These are phyloP conservation scores for Motacilla alba DNA, from an alignment of 2,113 vertebrate species.

Conservation along the genomic window DNA sequence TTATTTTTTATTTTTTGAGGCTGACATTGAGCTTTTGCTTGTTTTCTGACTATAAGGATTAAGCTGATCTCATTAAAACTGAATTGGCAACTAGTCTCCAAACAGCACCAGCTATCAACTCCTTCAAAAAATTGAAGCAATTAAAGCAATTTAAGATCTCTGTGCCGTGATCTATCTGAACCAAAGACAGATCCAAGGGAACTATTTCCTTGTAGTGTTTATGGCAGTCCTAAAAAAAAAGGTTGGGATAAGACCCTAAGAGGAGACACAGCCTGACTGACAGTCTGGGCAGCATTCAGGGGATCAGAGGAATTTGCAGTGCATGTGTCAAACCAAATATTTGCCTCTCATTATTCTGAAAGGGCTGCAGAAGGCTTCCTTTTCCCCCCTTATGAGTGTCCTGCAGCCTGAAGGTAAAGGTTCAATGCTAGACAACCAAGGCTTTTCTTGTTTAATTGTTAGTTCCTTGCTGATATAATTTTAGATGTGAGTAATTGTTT, in stretches of 20 bases:
- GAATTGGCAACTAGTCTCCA: neutral
- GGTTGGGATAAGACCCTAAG: neutral
- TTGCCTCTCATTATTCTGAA: neutral
- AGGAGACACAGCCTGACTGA: neutral
- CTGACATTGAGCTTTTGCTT: neutral
- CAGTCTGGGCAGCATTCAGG: neutral
- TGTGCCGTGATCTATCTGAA: neutral
- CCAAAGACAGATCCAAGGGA: neutral
- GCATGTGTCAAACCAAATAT: neutral
- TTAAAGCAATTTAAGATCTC: neutral
- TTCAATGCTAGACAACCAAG: neutral
- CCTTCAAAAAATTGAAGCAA: neutral
- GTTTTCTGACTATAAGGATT: neutral
- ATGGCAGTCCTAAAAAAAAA: neutral
- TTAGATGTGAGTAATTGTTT: constrained; percentile 12
- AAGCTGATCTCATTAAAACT: neutral
- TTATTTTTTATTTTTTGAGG: neutral
- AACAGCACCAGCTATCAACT: neutral
- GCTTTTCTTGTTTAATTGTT: neutral
- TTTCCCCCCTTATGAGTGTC: neutral
- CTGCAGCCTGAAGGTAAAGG: neutral
- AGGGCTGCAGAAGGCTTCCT: neutral
- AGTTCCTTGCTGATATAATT: neutral
- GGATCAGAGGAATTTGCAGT: neutral
- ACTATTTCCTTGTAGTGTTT: neutral